Evolutionary conservation across 2,888 invertebrate species (phyloP).

Genomic region (Ophion obscuratus): DNA sequence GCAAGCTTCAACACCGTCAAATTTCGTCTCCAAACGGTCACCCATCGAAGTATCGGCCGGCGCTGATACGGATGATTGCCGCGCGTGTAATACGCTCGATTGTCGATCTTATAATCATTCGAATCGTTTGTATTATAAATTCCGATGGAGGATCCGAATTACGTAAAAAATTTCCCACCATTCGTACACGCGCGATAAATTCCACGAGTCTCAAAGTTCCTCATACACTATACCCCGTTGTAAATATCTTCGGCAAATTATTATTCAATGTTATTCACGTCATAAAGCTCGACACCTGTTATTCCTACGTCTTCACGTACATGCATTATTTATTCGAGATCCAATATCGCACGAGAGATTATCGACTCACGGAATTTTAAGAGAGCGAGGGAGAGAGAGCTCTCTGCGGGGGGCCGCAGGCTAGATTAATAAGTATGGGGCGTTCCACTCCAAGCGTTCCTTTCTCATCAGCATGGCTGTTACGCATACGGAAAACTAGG

Average conservation of each 20-base stretch:
- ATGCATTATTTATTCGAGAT: constrained; percentile 24
- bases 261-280: constrained; percentile 39
- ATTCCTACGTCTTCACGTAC: constrained; percentile 20
- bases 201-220: not conserved
- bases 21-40: no score
- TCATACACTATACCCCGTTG: not conserved
- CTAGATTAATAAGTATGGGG: constrained; percentile 5
- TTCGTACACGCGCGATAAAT: not conserved
- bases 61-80: no score
- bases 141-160: no score
- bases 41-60: no score
- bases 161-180: not conserved
- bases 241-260: constrained; percentile 16
- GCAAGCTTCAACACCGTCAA: no score
- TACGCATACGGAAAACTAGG: no score
- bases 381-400: constrained; percentile 13
- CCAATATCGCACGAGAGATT: constrained; percentile 7
- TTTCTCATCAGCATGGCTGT: not conserved
- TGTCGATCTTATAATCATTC: no score
- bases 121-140: no score
- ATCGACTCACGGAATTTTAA: constrained; percentile 34
- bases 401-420: not conserved
- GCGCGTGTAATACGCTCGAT: no score
- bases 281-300: constrained; percentile 35
- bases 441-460: not conserved